These are phyloP conservation scores for Anguilla anguilla DNA, from an alignment of 2,797 vertebrate genomes.

Conservation along the genomic window DNA sequence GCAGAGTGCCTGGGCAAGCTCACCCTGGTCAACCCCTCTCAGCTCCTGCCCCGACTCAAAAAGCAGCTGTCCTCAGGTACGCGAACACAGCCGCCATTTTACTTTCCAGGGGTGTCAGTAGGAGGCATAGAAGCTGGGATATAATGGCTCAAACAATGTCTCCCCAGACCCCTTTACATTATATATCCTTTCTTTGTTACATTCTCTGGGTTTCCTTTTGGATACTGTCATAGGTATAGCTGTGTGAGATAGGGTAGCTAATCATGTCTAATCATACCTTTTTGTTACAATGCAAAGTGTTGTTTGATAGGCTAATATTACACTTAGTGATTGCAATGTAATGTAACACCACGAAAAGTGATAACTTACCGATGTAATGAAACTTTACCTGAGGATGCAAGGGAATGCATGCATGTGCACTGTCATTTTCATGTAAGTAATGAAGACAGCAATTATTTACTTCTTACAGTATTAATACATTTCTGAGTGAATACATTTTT, in stretches of 20 bases:
- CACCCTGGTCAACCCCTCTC: slow-evolving; percentile 78
- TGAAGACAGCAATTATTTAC: no score
- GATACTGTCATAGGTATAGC: neutral
- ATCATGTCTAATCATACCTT: neutral
- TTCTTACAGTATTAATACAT: no score
- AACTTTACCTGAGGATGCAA: no score
- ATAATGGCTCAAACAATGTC: neutral
- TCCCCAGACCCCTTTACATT: neutral
- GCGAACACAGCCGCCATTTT: neutral
- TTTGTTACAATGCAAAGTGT: neutral
- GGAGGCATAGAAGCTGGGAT: neutral
- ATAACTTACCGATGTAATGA: no score
- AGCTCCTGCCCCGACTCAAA: slow-evolving; percentile 81
- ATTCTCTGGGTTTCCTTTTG: neutral
- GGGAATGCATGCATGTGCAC: no score
- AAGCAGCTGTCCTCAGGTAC: slow-evolving; percentile 85
- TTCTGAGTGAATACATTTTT: no score
- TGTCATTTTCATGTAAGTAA: no score
- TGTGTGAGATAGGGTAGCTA: neutral
- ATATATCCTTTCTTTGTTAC: no score
- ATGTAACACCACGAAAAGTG: no score
- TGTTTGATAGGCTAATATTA: no score
- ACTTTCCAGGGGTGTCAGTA: neutral
- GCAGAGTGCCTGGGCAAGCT: slow-evolving; percentile 92
- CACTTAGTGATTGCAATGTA: no score